These are phyloP conservation scores for Dryas iulia DNA, from an alignment of 1,140 invertebrate genomes.

Conservation along the genomic window DNA sequence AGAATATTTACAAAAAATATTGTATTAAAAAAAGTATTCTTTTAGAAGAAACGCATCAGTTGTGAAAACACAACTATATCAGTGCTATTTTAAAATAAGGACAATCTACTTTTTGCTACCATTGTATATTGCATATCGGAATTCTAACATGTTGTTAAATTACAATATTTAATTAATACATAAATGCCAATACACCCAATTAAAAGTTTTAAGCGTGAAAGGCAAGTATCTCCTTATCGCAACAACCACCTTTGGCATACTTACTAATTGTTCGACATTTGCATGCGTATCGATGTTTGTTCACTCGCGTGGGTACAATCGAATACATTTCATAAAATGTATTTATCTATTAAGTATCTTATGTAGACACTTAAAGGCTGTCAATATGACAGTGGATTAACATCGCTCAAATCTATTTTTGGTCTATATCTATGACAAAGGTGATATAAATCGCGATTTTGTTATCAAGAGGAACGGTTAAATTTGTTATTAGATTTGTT, in stretches of 20 bases:
- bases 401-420: slow-evolving; percentile 16
- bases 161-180: slow-evolving; percentile 19
- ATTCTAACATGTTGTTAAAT: slow-evolving; percentile 9
- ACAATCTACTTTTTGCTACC: background rate
- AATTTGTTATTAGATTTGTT: background rate
- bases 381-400: slow-evolving; percentile 4
- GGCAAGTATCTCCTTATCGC: slow-evolving; percentile 32
- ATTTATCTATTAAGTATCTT: background rate
- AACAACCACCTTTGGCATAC: slow-evolving; percentile 27
- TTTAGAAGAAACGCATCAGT: no score
- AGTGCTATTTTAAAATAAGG: background rate
- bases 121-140: background rate
- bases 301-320: background rate
- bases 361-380: background rate
- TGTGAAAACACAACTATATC: background rate
- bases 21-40: no score
- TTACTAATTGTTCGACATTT: slow-evolving; percentile 43
- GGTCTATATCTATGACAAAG: background rate
- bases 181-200: slow-evolving; percentile 29
- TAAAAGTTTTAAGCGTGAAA: slow-evolving; percentile 29
- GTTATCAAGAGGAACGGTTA: no score
- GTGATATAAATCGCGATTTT: background rate
- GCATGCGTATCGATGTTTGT: slow-evolving; percentile 43
- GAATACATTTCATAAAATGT: background rate
- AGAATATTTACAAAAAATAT: no score